Evolutionary conservation across 2,113 vertebrate species (phyloP), one percentile per base, ranked within the genome.

Genomic region (Rattus norvegicus): DNA sequence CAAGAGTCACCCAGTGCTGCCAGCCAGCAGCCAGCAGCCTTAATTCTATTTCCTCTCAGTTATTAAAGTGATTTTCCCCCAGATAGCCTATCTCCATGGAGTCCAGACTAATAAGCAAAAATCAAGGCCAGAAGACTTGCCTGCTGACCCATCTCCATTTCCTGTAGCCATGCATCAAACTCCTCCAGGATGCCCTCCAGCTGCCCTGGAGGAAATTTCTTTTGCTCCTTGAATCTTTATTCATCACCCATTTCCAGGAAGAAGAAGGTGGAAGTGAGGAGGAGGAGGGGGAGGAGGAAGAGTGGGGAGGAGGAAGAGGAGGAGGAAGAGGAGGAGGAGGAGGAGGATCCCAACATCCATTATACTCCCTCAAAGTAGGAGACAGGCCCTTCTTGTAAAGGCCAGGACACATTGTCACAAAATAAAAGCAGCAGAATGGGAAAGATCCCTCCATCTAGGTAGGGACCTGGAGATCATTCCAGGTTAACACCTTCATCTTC

Each of bases 11-110:
- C 43, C 2, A 6, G 79, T 24, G 30, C 81, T 19, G 87, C 24
- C 79, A 22, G 61, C 47, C 14, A 0, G n/a, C 49, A 87, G 84
- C 67, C 77, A 63, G 36, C 2, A 85, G 36, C 52, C 85, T 96
- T 93, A 70, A 91, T 83, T 93, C 93, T 81, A 69, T 95, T 97
- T 93, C 83, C 72, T 85, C 54, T 88, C 17, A 3, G 92, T 96
- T 95, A 95, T 95, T 97, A 94, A 96, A 96, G 89, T 94, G 93
- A 93, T 96, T 84, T 93, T 92, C 80, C 10, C 59, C 22, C 80
- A 96, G 85, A 95, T 61, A 94, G 56, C 49, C 56, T 30, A 24
- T 52, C 65, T 89, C 79, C 39, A 89, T 14, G 7, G 56, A 87
- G 90, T 59, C 52, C 56, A 77, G 81, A 88, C 54, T 77, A 43